Evolutionary conservation across 2,888 invertebrate species (phyloP).

Genomic region (Patella pellucida): DNA sequence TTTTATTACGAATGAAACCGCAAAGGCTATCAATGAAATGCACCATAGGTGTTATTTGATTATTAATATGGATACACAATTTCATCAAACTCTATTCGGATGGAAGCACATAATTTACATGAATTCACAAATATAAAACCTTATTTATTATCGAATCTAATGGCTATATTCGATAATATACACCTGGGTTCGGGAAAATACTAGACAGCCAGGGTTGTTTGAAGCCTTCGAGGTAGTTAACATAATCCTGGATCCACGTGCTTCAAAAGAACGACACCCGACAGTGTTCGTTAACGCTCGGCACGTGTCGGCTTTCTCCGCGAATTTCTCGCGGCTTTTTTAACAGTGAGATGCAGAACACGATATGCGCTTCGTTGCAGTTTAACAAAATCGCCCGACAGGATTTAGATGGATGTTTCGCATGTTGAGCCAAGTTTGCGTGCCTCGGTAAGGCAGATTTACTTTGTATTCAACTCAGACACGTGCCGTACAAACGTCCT

Average conservation of each 20-base stretch:
- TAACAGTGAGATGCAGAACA: neutral
- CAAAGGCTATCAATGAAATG: no score
- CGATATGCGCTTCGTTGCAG: conserved; percentile 1
- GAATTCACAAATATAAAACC: no score
- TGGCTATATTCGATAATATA: no score
- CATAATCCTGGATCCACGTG: conserved; percentile 3
- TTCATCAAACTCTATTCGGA: no score
- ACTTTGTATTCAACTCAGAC: neutral
- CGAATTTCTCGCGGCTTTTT: neutral
- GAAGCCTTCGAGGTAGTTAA: neutral
- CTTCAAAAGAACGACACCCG: neutral
- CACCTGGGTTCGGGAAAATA: no score
- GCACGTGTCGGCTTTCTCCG: conserved; percentile 2
- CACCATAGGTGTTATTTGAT: no score
- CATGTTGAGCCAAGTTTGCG: conserved; percentile 6
- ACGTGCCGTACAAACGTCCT: neutral
- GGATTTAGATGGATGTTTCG: neutral
- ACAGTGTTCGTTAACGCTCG: neutral
- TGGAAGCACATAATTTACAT: no score
- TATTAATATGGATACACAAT: no score
- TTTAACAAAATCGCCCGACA: neutral
- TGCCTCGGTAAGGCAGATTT: neutral
- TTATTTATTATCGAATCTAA: no score
- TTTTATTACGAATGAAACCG: no score
- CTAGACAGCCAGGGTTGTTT: no score